Evolutionary conservation across 2,888 invertebrate species (phyloP), one percentile per base, ranked within the genome.

Genomic region (Nemoura dubitans): DNA sequence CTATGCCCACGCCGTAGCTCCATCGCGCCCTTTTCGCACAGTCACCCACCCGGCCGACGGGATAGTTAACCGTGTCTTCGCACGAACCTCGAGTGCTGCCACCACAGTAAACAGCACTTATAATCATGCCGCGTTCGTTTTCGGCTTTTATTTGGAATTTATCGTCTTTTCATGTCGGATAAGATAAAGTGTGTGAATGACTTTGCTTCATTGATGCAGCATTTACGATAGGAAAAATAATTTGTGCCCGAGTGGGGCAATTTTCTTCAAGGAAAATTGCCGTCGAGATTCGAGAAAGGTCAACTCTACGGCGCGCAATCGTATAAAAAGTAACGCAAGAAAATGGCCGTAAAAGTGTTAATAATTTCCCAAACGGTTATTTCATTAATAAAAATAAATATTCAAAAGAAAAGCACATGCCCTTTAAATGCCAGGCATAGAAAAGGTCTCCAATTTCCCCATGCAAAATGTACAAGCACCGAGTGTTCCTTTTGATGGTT

Each of bases 41-140:
- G 78, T 59, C 59, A 59, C 78, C 78, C 78, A 76, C n/a, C n/a
- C n/a, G n/a, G n/a, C n/a, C 76, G 25, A 10, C 26, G 81, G 5
- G 26, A 84, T 84, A 76, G 84, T 84, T 84, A 76, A 84, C 27
- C 10, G 59, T 16, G n/a, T 10, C 1, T 28, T 16, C 27, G 21
- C 84, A 84, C 84, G 84, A 76, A 84, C 76, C 28, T 16, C 36
- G 84, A 21, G 84, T 0, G 10, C 43, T 25, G 26, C 43, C 25
- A 0, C 25, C 2, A 6, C n/a, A 2, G 81, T 29, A 30, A 30
- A 81, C 81, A 81, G 7, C 81, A 81, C 81, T 27, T 29, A 81
- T 81, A 29, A 81, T 30, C 29, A 6, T 28, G n/a, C 76, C 5
- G 76, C 76, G 5, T 26, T 21, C 2, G 5, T 78, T 25, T 59